Evolutionary conservation across 2,113 vertebrate genomes (phyloP), one percentile per base, ranked within the genome.

Genomic region (Thryonomys swinderianus): DNA sequence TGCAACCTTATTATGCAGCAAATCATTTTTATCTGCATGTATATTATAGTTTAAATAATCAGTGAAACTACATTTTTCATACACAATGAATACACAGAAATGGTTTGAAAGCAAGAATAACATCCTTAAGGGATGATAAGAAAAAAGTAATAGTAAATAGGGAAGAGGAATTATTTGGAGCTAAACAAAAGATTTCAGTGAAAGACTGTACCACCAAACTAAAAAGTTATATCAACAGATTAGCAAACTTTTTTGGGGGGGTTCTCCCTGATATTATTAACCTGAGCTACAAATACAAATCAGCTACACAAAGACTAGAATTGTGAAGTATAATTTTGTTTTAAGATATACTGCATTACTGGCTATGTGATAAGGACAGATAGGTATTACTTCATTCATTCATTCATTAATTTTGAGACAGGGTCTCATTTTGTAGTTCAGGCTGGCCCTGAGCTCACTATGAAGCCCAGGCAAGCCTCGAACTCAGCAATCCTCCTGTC

Each of bases 171-270:
- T 82, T 83, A 84, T 86, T 57, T 90, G 1, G 79, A 80, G n/a
- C 67, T 76, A 67, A 91, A 57, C 55, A 13, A 48, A 93, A 96
- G 20, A 86, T 69, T 61, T 10, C 34, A 71, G 21, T 57, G 53
- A 95, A 93, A 84, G 23, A 27, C 2, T 42, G 23, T 34, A 76
- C 8, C 73, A 89, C n/a, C 71, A 91, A 45, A 76, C 62, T 45
- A 90, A 93, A 78, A 76, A 25, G 5, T 69, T 62, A 37, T 67
- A 84, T 73, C 48, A 94, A 40, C 32, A 64, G 40, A 48, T 12
- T n/a, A 90, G 11, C 14, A 88, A 81, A 90, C 40, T 21, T 92
- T 96, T 96, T 62, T 34, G 53, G 61, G 53, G 61, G 94, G 80
- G 17, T 45, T 42, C 32, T 90, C 45, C 53, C 69, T 82, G 3